A percentile compares a stretch with the other conserved stretches of the same genome.
Conservation (phyloP, 2,797 vertebrate genomes). For the Kryptolebias ocellatus region DNA sequence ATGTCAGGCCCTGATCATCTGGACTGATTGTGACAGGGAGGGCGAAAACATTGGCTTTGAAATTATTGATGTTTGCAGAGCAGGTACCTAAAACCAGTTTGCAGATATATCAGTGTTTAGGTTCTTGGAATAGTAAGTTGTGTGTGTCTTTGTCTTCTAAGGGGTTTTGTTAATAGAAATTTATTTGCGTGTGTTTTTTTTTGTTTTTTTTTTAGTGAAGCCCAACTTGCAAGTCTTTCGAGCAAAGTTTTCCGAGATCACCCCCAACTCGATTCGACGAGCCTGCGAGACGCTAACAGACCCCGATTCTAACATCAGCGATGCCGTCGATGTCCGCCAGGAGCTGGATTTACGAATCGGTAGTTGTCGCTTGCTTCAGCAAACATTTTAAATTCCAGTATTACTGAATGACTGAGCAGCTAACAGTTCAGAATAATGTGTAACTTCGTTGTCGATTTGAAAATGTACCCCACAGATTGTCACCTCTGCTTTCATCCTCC, state of each 20-base stretch:
- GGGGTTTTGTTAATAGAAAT: neutral
- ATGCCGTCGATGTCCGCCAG: constrained; percentile 94
- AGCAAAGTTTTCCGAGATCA: constrained; percentile 97
- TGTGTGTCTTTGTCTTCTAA: neutral
- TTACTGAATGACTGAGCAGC: neutral
- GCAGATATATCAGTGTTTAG: neutral
- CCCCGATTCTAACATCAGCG: constrained; percentile 86
- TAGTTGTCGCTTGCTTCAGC: constrained; percentile 40
- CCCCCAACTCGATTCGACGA: constrained; percentile 86
- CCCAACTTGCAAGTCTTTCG: constrained; percentile 88
- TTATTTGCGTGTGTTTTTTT: constrained; percentile 1
- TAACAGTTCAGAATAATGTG: neutral
- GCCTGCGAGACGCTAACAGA: constrained; percentile 90
- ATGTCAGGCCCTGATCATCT: constrained; percentile 94
- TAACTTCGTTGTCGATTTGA: neutral
- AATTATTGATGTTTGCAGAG: constrained; percentile 93
- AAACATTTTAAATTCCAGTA: neutral
- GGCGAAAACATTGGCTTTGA: constrained; percentile 99
- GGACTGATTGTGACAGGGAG: constrained; percentile 98
- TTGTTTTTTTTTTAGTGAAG: constrained; percentile 82
- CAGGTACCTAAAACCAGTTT: constrained; percentile 77
- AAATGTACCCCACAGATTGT: neutral
- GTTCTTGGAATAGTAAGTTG: neutral
- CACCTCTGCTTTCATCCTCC: neutral
- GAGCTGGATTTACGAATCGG: constrained; percentile 96